phyloP scores from a whole-genome alignment of 2,797 vertebrate species.

The Dallia pectoralis region DNA sequence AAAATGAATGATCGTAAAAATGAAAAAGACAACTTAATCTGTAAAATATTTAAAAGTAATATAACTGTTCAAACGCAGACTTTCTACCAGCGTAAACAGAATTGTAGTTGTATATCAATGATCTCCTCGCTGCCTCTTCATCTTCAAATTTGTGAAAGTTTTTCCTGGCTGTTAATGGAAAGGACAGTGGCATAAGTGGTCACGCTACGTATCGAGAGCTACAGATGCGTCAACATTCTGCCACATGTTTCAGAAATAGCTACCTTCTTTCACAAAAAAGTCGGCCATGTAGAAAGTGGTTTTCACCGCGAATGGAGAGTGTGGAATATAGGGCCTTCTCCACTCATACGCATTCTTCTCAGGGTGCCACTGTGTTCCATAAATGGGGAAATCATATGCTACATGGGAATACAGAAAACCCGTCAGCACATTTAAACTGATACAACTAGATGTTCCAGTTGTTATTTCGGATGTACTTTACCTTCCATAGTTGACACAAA shows the following conservation, averaged over 20 bases:
- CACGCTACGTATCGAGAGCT: not conserved
- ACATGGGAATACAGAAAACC: constrained; percentile 9
- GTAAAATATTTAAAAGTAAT: constrained; percentile 49
- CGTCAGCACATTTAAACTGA: not conserved
- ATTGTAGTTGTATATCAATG: constrained; percentile 73
- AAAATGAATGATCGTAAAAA: not conserved
- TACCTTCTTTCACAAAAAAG: constrained; percentile 93
- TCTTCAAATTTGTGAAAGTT: constrained; percentile 68
- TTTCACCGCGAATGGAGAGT: constrained; percentile 73
- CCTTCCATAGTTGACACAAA: constrained; percentile 96
- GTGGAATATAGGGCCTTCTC: constrained; percentile 73
- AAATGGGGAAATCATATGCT: constrained; percentile 86
- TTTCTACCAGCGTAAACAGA: constrained; percentile 46
- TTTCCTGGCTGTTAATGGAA: constrained; percentile 71
- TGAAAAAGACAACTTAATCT: not conserved
- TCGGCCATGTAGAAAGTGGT: constrained; percentile 82
- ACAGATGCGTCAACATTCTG: not conserved
- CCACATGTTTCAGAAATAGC: not conserved
- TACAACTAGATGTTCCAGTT: not conserved
- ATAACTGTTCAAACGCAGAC: constrained; percentile 52
- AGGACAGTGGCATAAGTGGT: constrained; percentile 7
- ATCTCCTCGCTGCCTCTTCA: constrained; percentile 52
- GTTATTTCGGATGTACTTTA: constrained; percentile 41
- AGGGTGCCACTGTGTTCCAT: constrained; percentile 93
- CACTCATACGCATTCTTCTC: constrained; percentile 94